These are phyloP conservation scores for Sanderia malayensis DNA, from an alignment of 30 jellyfish, hydroid and myxozoan species.

Conservation along the genomic window DNA sequence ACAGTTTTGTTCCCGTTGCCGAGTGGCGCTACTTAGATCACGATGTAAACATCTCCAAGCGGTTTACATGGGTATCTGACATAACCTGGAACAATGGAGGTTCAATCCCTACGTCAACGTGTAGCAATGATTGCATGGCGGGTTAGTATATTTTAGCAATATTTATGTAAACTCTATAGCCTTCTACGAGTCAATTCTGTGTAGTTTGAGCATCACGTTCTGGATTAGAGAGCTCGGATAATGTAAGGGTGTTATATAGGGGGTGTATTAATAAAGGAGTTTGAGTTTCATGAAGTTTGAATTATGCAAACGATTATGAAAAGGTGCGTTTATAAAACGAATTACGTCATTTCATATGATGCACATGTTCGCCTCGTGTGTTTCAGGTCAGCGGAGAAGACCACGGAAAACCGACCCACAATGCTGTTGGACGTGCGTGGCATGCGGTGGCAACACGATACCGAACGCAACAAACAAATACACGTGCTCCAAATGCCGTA, in stretches of 20 bases:
- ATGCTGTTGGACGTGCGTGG: conserved; percentile 86
- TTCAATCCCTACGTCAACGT: conserved; percentile 31
- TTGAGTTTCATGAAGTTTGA: too few relatives aligned
- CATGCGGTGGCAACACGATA: conserved; percentile 66
- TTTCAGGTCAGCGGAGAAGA: conserved; percentile 35
- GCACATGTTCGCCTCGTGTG: too few relatives aligned
- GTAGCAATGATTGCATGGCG: conserved; percentile 55
- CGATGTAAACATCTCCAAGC: background rate
- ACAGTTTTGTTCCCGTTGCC: conserved; percentile 35
- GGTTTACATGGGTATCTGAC: conserved; percentile 12
- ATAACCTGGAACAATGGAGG: conserved; percentile 26
- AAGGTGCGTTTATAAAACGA: too few relatives aligned
- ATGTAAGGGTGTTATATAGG: too few relatives aligned
- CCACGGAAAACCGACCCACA: conserved; percentile 35
- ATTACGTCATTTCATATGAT: too few relatives aligned
- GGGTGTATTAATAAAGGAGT: too few relatives aligned
- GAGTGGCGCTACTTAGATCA: conserved; percentile 24
- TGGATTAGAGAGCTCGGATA: too few relatives aligned
- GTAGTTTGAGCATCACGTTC: too few relatives aligned
- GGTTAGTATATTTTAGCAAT: too few relatives aligned
- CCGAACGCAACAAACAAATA: conserved; percentile 27
- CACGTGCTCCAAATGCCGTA: conserved; percentile 57
- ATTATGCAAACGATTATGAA: too few relatives aligned
- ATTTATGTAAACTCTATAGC: too few relatives aligned
- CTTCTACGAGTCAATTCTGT: too few relatives aligned